Conservation (phyloP, 2,797 vertebrate species). For the Gallirallus australis region DNA sequence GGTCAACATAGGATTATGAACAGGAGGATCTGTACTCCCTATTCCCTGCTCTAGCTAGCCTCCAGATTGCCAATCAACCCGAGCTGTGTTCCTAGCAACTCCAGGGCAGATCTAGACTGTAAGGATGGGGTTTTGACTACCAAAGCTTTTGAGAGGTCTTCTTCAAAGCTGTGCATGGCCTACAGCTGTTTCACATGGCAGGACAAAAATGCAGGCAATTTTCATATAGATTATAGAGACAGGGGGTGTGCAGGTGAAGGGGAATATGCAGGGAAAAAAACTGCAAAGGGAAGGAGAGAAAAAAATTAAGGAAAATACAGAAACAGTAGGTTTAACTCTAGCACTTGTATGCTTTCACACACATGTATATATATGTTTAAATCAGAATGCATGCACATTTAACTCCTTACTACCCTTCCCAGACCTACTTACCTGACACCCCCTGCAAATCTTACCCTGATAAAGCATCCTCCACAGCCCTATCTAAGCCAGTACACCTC, state of each 20-base stretch:
- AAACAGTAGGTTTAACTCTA: not conserved
- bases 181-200: not conserved
- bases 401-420: not conserved
- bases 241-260: not conserved
- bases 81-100: not conserved
- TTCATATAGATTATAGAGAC: not conserved
- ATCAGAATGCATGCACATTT: not conserved
- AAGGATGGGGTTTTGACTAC: not conserved
- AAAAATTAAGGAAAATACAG: not conserved
- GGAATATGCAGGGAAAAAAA: not conserved
- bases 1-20: constrained; percentile 16
- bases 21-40: not conserved
- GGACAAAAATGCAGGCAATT: not conserved
- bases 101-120: not conserved
- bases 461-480: not conserved
- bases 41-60: not conserved
- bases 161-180: not conserved
- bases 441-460: not conserved
- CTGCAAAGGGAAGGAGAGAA: not conserved
- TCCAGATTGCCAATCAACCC: not conserved
- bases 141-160: not conserved
- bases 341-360: not conserved
- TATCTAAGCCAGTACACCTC: not conserved
- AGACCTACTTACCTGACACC: not conserved
- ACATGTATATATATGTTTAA: rapidly evolving